Evolutionary conservation across 2,113 vertebrate species (phyloP), one percentile per base, ranked within the genome.

Genomic region (Nycticryphes semicollaris): DNA sequence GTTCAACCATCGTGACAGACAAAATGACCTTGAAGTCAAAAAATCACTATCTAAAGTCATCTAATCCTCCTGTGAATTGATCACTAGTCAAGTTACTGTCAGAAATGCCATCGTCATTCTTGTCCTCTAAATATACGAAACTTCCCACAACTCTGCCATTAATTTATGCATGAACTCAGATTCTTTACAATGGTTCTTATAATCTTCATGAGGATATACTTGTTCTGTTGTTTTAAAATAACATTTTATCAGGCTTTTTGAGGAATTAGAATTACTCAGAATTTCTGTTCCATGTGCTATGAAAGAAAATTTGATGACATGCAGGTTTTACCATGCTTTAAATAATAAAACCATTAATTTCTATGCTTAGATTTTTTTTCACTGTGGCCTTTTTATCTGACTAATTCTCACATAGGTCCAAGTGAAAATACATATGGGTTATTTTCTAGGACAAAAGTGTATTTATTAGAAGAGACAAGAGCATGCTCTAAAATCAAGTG

Each of bases 1-100:
- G 68, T 73, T 94, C 72, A 80, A 54, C 43, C 37, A 50, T 56
- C 22, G 59, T 88, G 84, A 84, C 91, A 94, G 75, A 68, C 25
- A 81, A 95, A 96, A 92, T 75, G 67, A 96, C 89, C 93, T 67
- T 66, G 12, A 81, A 89, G 95, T 93, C 77, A 97, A 88, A 88
- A 95, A 95, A 92, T 78, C 85, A 39, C 60, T 51, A 37, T 79
- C 48, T 80, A 50, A 90, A 89, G 84, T 84, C 73, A 86, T 62
- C 73, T 77, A 95, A 90, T 8, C 20, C 59, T 86, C 79, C 79
- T 9, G 4, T 53, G 68, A 92, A 72, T 78, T 77, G 53, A 82
- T 69, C 6, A 1, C 35, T 72, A 72, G 67, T 84, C 41, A 86
- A 94, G 56, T 37, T 90, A 62, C 67, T 90, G 75, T 91, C 82